Evolutionary conservation across 2,797 vertebrate genomes (phyloP), one percentile per base, ranked within the genome.

Genomic region (Sebastes melanostomus): DNA sequence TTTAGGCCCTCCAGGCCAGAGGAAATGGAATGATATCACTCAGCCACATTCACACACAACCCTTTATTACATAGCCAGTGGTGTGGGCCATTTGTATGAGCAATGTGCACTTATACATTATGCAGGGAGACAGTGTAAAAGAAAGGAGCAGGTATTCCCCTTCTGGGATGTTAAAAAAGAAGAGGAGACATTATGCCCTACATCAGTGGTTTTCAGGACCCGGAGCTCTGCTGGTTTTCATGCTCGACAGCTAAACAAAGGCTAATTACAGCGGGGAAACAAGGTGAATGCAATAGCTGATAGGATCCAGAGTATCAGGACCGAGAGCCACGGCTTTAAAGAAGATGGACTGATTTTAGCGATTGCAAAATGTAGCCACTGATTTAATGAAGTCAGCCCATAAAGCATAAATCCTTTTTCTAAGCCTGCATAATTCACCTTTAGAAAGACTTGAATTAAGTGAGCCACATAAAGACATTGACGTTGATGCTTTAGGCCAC

Each of bases 51-150:
- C 83, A 70, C 86, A 79, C 78, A 75, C 70, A 68, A 55, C 14
- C 72, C 80, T 86, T 88, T 89, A 92, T 88, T 86, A 90, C 88
- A 86, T 27, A 75, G 87, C 87, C 87, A 60, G 65, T 55, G 77
- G 90, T 85, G 71, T 69, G 72, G 68, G 66, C 66, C 86, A 88
- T 91, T 90, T 88, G 80, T 90, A 75, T 83, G 86, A 91, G 88
- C 80, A 69, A 70, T 77, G 80, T 78, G 83, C 63, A 66, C 66
- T 75, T 78, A 87, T 83, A 54, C 74, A 90, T 86, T 80, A 89
- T 88, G 77, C 82, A 91, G 76, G 59, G 75, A 63, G 77, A 86
- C 66, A 13, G 67, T 16, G 67, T 80, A 24, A 69, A 75, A 70
- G 75, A 82, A 78, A 69, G 70, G 72, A 84, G 72, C 77, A 88